These are phyloP conservation scores for Eulemur mongoz DNA, from an alignment of 2,797 vertebrate genomes.

Conservation along the genomic window DNA sequence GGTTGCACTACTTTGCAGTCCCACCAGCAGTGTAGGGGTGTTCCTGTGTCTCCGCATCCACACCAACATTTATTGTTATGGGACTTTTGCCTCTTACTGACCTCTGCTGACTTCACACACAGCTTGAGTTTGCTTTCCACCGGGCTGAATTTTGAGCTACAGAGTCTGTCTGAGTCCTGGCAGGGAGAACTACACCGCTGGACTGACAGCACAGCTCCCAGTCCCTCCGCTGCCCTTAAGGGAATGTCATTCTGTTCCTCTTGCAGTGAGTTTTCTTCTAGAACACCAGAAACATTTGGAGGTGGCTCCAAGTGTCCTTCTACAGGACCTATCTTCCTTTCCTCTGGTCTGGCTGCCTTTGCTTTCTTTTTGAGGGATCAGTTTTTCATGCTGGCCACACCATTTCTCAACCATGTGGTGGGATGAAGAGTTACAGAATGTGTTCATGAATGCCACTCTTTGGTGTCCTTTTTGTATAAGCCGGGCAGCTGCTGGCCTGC, in stretches of 20 bases:
- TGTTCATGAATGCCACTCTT: constrained; percentile 78
- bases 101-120: constrained; percentile 71
- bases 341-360: constrained; percentile 80
- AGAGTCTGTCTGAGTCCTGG: constrained; percentile 82
- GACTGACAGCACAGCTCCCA: constrained; percentile 32
- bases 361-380: constrained; percentile 87
- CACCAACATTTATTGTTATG: too few species aligned
- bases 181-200: constrained; percentile 81
- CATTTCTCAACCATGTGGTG: constrained; percentile 89
- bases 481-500: constrained; percentile 35
- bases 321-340: constrained; percentile 51
- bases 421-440: constrained; percentile 88
- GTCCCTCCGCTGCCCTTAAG: background rate
- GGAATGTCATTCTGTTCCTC: constrained; percentile 15
- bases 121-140: constrained; percentile 72
- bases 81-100: background rate
- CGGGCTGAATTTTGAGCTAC: constrained; percentile 77
- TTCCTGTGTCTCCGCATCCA: too few species aligned
- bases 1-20: too few species aligned
- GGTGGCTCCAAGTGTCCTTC: constrained; percentile 39
- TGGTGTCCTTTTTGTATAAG: constrained; percentile 74
- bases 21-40: too few species aligned
- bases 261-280: constrained; percentile 30
- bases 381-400: constrained; percentile 81
- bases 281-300: background rate